These are phyloP conservation scores for Odobenus rosmarus DNA, from an alignment of 2,113 vertebrate genomes.

Conservation along the genomic window DNA sequence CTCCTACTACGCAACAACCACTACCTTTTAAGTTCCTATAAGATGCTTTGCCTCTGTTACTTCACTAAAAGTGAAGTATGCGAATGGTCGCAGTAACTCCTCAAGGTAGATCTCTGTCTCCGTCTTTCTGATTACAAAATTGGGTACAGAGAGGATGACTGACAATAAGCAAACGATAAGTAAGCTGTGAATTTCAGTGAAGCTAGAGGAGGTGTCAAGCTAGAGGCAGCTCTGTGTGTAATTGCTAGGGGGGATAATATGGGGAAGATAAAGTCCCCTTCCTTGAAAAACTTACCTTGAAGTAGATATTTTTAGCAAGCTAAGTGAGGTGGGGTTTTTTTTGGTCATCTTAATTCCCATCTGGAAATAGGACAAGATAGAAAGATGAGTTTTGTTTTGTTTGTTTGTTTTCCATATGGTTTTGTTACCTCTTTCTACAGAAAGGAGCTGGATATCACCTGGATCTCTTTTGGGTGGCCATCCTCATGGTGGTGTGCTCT, in stretches of 20 bases:
- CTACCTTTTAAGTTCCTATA: background rate
- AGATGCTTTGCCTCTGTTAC: background rate
- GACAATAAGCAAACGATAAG: background rate
- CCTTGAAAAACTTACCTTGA: background rate
- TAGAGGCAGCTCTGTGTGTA: background rate
- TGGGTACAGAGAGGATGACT: background rate
- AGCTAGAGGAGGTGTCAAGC: background rate
- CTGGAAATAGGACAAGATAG: background rate
- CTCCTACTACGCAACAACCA: background rate
- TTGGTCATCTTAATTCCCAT: background rate
- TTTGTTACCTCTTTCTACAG: slow-evolving; percentile 82
- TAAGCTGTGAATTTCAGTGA: background rate
- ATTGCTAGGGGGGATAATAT: background rate
- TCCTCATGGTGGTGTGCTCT: slow-evolving; percentile 95
- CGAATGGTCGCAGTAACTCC: background rate
- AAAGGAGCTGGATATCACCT: slow-evolving; percentile 99
- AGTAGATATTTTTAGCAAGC: background rate
- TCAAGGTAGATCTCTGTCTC: background rate
- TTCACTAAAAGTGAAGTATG: background rate
- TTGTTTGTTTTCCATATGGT: background rate
- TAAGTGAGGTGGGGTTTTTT: background rate
- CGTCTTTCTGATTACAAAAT: background rate
- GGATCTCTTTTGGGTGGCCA: slow-evolving; percentile 97
- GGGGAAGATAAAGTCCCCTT: background rate
- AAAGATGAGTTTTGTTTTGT: background rate